A percentile compares a stretch with the other conserved stretches of the same genome.
Evolutionary conservation across 2,113 vertebrate genomes (phyloP).

Genomic region (Sakesphorus luctuosus): DNA sequence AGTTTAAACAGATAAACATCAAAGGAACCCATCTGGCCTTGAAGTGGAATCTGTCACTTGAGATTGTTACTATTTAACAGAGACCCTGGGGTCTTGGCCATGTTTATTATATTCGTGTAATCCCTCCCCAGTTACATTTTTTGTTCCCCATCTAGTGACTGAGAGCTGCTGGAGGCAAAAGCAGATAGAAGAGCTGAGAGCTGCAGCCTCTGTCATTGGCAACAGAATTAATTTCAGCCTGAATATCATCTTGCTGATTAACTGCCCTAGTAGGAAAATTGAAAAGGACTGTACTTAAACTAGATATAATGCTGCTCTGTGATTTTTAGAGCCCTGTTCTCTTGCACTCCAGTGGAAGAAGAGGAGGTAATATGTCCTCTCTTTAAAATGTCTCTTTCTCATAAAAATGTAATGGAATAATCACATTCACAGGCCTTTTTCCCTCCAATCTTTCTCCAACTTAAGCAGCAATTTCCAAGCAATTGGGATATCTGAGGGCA

Average conservation of each 20-base stretch:
- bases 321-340: background rate
- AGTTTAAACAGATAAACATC: slow-evolving; percentile 58
- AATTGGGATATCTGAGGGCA: background rate
- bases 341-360: background rate
- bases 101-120: background rate
- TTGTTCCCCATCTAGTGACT: background rate
- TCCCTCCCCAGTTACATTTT: slow-evolving; percentile 3
- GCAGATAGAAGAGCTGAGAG: background rate
- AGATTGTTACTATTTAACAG: slow-evolving; percentile 35
- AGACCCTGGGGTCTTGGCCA: slow-evolving; percentile 48
- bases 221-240: slow-evolving; percentile 42
- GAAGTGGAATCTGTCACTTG: slow-evolving; percentile 43
- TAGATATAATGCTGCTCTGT: background rate
- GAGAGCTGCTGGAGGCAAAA: slow-evolving; percentile 34
- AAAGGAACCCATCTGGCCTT: slow-evolving; percentile 47
- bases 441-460: background rate
- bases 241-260: slow-evolving; percentile 32
- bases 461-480: background rate
- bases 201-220: slow-evolving; percentile 1
- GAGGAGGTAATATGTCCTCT: background rate
- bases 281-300: slow-evolving; percentile 3
- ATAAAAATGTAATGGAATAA: background rate
- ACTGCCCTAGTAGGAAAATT: background rate
- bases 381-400: background rate
- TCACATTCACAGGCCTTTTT: background rate